Evolutionary conservation across 2,888 invertebrate species (phyloP), one percentile per base, ranked within the genome.

Genomic region (Cheiracanthium punctorium): DNA sequence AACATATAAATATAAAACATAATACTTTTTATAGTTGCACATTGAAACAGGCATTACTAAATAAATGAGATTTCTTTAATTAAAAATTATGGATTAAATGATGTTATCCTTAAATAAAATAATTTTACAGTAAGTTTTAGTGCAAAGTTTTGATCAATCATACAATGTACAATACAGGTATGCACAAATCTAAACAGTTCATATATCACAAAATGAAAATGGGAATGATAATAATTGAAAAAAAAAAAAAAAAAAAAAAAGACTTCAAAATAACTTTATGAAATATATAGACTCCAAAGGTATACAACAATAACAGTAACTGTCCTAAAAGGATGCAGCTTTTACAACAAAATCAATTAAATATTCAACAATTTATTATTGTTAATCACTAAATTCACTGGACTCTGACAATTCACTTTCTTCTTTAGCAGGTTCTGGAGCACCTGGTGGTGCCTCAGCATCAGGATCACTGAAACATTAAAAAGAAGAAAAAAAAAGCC

Each of bases 391-490:
- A 72, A 88, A 88, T 65, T 86, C 86, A 81, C 85, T 86, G 64
- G 43, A 69, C 41, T 73, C 86, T 20, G 86, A 87, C 41, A 33
- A 41, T 2, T 87, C 87, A 37, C 80, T 84, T 4, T 86, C 89
- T 41, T 81, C 89, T n/a, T 64, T 32, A 0, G 87, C 74, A 17
- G 90, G 90, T 1, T 90, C 90, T 7, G 90, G 90, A 72, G 90
- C 90, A 88, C 90, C 89, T 2, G 91, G 91, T 5, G 89, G 81
- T 29, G 87, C 77, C 32, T 81, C 81, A n/a, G 87, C 87, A 87
- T 81, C 81, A 28, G 87, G 87, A 69, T 87, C 67, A 74, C 87
- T 87, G 12, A 58, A 12, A 24, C 20, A 58, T 24, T 5, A 24
- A 58, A 58, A 58, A 7, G 2, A 58, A 7, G 24, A 48, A 14